Evolutionary conservation across 1,140 invertebrate species (phyloP).

Genomic region (Plectrocnemia conspersa): DNA sequence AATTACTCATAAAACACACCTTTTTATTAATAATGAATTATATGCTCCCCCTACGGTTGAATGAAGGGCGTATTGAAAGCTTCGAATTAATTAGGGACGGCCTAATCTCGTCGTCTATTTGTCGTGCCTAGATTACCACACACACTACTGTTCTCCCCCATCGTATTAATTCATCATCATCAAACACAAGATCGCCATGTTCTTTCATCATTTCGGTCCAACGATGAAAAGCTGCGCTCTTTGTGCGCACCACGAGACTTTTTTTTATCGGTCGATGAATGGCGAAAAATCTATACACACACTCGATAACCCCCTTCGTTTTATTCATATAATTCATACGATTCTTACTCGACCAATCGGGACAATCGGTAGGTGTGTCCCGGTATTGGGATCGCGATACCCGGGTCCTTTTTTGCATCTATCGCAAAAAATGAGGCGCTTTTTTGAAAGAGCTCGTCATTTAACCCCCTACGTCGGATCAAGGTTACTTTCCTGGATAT

Average conservation of each 20-base stretch:
- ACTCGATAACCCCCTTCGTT: constrained; percentile 13
- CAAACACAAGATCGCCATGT: too few species aligned
- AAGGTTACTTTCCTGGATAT: constrained; percentile 12
- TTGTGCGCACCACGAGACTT: not conserved
- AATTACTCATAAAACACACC: too few species aligned
- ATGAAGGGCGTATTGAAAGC: too few species aligned
- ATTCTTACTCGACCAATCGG: constrained; percentile 20
- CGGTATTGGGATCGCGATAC: not conserved
- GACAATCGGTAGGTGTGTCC: constrained; percentile 14
- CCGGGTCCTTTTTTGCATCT: too few species aligned
- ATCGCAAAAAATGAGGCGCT: constrained; percentile 6
- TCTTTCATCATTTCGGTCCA: too few species aligned
- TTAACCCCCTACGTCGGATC: constrained; percentile 17
- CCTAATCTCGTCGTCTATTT: too few species aligned
- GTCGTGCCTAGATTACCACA: too few species aligned
- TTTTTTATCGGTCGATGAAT: constrained; percentile 14
- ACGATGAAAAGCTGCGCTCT: not conserved
- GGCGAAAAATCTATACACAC: constrained; percentile 15
- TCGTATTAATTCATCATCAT: too few species aligned
- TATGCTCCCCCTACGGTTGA: too few species aligned
- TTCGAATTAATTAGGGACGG: too few species aligned
- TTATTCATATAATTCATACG: constrained; percentile 15
- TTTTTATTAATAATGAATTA: too few species aligned
- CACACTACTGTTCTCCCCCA: too few species aligned
- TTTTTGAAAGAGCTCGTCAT: constrained; percentile 14